These are phyloP conservation scores for Malurus leucopterus DNA, from an alignment of 2,797 vertebrate species.

Conservation along the genomic window DNA sequence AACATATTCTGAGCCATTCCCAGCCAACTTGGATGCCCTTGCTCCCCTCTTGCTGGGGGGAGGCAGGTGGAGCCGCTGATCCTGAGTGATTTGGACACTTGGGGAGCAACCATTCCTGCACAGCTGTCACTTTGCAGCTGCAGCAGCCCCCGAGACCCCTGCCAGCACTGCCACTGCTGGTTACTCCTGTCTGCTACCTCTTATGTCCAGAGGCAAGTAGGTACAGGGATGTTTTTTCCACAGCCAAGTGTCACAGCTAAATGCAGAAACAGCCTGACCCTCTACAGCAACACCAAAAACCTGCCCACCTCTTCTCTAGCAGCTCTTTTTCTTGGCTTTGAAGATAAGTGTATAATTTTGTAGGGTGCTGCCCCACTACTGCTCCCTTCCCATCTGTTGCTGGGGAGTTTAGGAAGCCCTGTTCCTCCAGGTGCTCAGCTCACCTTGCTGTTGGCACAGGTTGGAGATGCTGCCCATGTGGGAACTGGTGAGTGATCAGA, in stretches of 20 bases:
- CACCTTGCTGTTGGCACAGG: not conserved
- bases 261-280: not conserved
- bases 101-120: not conserved
- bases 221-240: not conserved
- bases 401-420: not conserved
- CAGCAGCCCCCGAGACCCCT: not conserved
- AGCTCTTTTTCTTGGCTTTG: not conserved
- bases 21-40: not conserved
- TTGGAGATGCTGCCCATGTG: not conserved
- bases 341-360: not conserved
- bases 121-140: not conserved
- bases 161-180: not conserved
- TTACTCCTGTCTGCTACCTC: not conserved
- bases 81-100: not conserved
- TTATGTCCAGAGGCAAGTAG: accelerated
- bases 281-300: not conserved
- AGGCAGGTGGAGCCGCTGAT: not conserved
- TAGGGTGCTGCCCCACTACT: not conserved
- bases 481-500: not conserved
- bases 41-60: not conserved
- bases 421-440: not conserved
- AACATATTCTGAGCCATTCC: not conserved
- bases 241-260: not conserved
- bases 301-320: not conserved
- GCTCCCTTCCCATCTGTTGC: not conserved